Evolutionary conservation across 1,140 invertebrate species (phyloP), one percentile per base, ranked within the genome.

Genomic region (Diabrotica undecimpunctata): DNA sequence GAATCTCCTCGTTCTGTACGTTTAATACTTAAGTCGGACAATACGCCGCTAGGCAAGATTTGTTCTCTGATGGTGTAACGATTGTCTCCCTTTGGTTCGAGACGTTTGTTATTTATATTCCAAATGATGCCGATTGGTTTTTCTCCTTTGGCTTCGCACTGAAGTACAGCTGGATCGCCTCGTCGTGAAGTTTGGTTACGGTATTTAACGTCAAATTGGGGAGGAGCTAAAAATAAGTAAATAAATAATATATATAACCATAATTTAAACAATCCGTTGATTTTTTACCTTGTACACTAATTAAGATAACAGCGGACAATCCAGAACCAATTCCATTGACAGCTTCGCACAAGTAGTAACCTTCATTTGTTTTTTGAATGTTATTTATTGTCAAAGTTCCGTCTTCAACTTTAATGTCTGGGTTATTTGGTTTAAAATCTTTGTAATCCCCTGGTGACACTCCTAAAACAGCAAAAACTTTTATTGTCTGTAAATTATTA

Each of bases 121-220:
- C 96, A 98, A 14, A 94, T 85, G 54, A 98, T 95, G 71, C 93
- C 93, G 77, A 98, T 93, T 35, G 96, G 95, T 83, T 95, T 95
- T 81, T 98, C 96, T 60, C 96, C 95, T 75, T 93, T 92, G n/a
- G 94, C 95, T 81, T 96, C 92, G 78, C 96, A 97, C 77, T 96
- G 92, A 60, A 98, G 77, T 25, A 95, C 94, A 38, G 94, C 91
- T 37, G 94, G 93, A 80, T 97, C 93, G 13, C 92, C 93, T 64
- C 91, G 87, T 65, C 92, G 86, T 12, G 94, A 92, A 25, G 93
- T 95, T 79, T 95, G 92, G 73, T 96, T 94, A 56, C 90, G 85
- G 71, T 93, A 85, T 83, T 96, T 96, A 70, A 95, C 93, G 76
- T 94, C 93, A 75, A 97, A 97, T 79, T 95, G 92, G 13, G 94